These are phyloP conservation scores for Semaprochilodus insignis DNA, from an alignment of 2,797 vertebrate genomes.

Conservation along the genomic window DNA sequence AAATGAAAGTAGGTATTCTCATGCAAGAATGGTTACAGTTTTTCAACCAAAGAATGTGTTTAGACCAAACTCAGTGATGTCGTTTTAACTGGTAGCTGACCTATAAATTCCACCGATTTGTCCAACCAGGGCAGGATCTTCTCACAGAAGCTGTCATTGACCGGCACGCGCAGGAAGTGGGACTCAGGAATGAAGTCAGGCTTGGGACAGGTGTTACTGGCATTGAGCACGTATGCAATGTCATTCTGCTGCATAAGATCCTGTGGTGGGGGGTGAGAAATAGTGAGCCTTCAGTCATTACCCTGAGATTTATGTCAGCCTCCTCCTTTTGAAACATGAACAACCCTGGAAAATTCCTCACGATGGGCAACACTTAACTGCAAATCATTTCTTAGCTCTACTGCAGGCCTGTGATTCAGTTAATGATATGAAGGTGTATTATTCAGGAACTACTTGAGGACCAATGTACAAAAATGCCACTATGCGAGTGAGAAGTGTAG, in stretches of 20 bases:
- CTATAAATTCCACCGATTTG: constrained; percentile 95
- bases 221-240: constrained; percentile 91
- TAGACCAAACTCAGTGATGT: neutral
- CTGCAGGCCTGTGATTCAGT: neutral
- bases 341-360: neutral
- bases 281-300: neutral
- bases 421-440: neutral
- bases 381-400: neutral
- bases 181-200: constrained; percentile 94
- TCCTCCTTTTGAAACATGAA: too few species aligned
- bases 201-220: constrained; percentile 95
- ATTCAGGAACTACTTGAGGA: neutral
- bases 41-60: neutral
- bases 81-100: constrained; percentile 71
- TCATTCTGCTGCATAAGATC: constrained; percentile 96
- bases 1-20: constrained; percentile 10
- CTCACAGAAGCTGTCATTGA: constrained; percentile 97
- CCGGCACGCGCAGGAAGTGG: constrained; percentile 93
- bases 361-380: neutral
- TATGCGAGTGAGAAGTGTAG: neutral
- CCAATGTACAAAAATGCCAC: neutral
- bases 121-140: constrained; percentile 98
- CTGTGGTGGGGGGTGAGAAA: constrained; percentile 67
- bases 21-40: neutral
- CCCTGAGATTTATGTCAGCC: too few species aligned